Conservation (phyloP, 2,888 invertebrate genomes). For the Ariolimax columbianus region DNA sequence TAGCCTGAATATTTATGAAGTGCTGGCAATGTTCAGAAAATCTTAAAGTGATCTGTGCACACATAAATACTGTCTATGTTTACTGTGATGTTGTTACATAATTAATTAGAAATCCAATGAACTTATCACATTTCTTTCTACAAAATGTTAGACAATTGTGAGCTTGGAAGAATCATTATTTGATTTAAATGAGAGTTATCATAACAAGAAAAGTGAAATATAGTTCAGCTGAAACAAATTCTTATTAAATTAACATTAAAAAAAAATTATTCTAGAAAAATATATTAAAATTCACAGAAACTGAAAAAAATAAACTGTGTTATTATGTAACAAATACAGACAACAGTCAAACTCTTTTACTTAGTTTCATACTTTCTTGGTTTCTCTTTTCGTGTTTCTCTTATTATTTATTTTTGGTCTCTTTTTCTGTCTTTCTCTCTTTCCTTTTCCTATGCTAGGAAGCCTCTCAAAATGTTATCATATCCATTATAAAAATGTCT, state of each 20-base stretch:
- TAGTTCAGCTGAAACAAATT: background rate
- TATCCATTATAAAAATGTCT: no score
- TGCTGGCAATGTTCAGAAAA: background rate
- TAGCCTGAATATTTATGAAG: background rate
- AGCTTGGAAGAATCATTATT: background rate
- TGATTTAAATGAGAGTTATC: background rate
- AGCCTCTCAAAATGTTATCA: no score
- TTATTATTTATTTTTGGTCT: no score
- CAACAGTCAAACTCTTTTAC: background rate
- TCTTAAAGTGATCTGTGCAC: background rate
- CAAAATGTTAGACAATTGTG: background rate
- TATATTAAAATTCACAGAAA: background rate
- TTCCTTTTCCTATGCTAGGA: no score
- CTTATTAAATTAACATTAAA: background rate
- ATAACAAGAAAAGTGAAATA: background rate
- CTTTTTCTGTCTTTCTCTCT: background rate
- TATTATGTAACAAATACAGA: background rate
- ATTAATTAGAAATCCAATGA: background rate
- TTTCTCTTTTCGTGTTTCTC: no score
- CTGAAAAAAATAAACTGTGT: background rate
- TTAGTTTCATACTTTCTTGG: no score
- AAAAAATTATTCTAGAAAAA: background rate
- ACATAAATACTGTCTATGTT: background rate
- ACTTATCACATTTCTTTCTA: conserved; percentile 3
- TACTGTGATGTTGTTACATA: background rate